These are phyloP conservation scores for Chaetorhynchus papuensis DNA, from an alignment of 2,113 vertebrate genomes.

Conservation along the genomic window DNA sequence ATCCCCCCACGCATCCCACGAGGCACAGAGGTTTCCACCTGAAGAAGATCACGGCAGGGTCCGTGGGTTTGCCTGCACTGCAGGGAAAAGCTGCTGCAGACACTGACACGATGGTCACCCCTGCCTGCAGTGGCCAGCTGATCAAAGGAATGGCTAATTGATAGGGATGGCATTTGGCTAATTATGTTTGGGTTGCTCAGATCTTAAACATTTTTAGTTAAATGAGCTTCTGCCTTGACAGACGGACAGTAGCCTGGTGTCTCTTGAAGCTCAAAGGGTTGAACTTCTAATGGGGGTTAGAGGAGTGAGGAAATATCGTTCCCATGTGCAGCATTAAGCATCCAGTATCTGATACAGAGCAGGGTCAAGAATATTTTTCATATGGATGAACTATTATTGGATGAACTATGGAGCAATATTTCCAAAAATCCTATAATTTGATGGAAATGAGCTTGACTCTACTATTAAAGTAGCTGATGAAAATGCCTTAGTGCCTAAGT, in stretches of 20 bases:
- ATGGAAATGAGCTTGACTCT: slow-evolving; percentile 21
- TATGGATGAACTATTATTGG: neutral
- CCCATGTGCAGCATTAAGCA: neutral
- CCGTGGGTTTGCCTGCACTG: neutral
- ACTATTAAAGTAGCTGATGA: neutral
- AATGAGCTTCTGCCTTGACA: neutral
- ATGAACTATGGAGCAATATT: neutral
- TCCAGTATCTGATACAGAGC: neutral
- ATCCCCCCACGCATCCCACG: neutral
- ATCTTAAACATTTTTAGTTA: neutral
- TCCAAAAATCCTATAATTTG: neutral
- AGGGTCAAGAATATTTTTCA: slow-evolving; percentile 3
- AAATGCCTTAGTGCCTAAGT: neutral
- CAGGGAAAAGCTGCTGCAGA: neutral
- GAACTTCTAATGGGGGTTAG: neutral
- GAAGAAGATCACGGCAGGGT: neutral
- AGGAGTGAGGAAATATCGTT: neutral
- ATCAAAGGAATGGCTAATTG: neutral
- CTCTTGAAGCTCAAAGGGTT: neutral
- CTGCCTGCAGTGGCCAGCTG: neutral
- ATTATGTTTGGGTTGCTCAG: neutral
- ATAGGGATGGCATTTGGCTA: neutral
- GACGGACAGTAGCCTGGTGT: neutral
- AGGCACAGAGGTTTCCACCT: neutral
- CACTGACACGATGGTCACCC: neutral